phyloP scores from a whole-genome alignment of 2,797 vertebrate genomes.

The Anguilla marmorata region DNA sequence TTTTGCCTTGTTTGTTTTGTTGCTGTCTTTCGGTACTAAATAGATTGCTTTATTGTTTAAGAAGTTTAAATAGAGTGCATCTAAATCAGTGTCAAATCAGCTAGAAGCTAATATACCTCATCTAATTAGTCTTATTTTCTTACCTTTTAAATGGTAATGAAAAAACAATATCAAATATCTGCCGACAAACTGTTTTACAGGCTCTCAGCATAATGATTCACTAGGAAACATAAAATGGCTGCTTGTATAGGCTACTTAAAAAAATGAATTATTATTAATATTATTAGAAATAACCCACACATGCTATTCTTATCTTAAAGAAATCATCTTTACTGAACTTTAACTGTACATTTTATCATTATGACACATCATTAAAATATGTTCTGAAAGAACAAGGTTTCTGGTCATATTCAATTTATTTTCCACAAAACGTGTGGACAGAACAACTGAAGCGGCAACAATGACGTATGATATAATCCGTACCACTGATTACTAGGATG shows the following conservation, averaged over 20 bases:
- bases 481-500: neutral
- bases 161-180: neutral
- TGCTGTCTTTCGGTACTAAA: neutral
- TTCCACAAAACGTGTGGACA: neutral
- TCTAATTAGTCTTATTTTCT: neutral
- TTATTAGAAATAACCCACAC: neutral
- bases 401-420: neutral
- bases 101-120: neutral
- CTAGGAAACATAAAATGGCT: neutral
- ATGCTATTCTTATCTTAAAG: neutral
- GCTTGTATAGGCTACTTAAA: neutral
- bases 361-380: neutral
- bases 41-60: neutral
- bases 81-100: neutral
- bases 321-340: conserved; percentile 1
- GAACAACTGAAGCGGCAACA: neutral
- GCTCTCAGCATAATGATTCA: neutral
- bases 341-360: neutral
- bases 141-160: neutral
- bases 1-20: neutral
- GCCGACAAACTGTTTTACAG: neutral
- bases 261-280: neutral
- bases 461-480: neutral
- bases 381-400: neutral
- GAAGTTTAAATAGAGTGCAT: neutral